phyloP scores from a whole-genome alignment of 35 echinoderm and acorn worm species.

The Diadema setosum region DNA sequence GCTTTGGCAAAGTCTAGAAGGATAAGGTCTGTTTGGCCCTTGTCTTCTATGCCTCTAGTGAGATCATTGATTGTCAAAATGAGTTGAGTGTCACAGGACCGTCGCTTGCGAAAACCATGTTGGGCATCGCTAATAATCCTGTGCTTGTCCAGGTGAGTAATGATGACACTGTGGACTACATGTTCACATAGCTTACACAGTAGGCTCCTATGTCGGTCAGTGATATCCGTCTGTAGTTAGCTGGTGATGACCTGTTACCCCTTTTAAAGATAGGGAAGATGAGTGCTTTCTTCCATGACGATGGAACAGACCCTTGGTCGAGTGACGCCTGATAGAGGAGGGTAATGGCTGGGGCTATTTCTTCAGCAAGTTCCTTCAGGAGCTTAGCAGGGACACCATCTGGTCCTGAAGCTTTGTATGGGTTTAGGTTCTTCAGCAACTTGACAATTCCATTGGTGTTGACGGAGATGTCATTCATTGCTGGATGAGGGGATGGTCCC shows the following conservation, averaged over 20 bases:
- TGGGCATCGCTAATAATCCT: not conserved
- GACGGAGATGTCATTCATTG: not conserved
- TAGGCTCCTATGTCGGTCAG: not conserved
- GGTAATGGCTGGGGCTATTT: not conserved
- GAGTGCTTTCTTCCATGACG: too few relatives aligned
- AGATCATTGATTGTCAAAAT: not conserved
- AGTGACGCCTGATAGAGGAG: not conserved
- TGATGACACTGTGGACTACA: not conserved
- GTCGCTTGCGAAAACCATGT: not conserved
- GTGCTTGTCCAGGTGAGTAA: not conserved
- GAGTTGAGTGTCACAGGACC: not conserved
- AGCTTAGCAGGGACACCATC: not conserved
- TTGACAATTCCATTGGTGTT: not conserved
- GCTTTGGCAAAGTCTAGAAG: not conserved
- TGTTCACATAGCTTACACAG: not conserved
- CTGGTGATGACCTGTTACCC: not conserved
- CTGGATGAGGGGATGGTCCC: not conserved
- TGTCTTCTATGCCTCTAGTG: not conserved
- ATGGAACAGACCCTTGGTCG: not conserved
- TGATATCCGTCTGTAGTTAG: not conserved
- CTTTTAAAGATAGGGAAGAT: too few relatives aligned
- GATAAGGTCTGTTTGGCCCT: not conserved
- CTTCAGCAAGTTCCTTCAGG: not conserved
- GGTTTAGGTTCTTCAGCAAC: not conserved
- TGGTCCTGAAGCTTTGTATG: not conserved